Evolutionary conservation across 2,888 invertebrate genomes (phyloP).

Genomic region (Anaspis maculata): DNA sequence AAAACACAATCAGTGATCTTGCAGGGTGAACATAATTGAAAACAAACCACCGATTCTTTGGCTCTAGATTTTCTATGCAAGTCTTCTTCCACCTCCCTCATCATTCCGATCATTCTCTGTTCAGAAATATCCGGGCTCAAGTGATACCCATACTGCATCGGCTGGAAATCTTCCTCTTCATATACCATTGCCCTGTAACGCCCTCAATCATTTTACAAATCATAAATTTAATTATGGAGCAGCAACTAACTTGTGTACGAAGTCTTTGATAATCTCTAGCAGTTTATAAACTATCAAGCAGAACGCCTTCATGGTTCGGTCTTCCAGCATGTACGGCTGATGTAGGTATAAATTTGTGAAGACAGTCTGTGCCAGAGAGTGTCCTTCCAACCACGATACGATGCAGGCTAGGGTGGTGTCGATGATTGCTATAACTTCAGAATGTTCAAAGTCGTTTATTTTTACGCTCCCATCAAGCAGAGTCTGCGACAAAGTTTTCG

Average conservation of each 20-base stretch:
- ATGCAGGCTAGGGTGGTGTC: slow-evolving; percentile 91
- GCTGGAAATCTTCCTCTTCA: slow-evolving; percentile 95
- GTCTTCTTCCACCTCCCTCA: slow-evolving; percentile 89
- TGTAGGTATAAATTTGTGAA: slow-evolving; percentile 95
- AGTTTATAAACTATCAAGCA: slow-evolving; percentile 82
- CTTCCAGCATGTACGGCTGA: slow-evolving; percentile 75
- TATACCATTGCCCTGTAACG: slow-evolving; percentile 68
- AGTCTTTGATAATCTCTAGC: slow-evolving; percentile 81
- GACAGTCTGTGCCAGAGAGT: slow-evolving; percentile 92
- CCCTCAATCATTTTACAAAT: too few species aligned
- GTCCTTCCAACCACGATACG: slow-evolving; percentile 96
- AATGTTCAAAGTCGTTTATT: slow-evolving; percentile 62
- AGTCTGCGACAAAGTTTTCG: slow-evolving; percentile 80
- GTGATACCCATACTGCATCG: slow-evolving; percentile 83
- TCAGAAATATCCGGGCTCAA: slow-evolving; percentile 76
- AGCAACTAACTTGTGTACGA: slow-evolving; percentile 70
- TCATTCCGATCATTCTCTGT: slow-evolving; percentile 68
- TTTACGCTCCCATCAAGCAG: slow-evolving; percentile 72
- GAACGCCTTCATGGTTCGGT: slow-evolving; percentile 77
- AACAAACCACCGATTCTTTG: slow-evolving; percentile 32
- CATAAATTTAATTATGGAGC: slow-evolving; percentile 5
- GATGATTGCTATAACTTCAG: slow-evolving; percentile 85
- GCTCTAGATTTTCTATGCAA: slow-evolving; percentile 60
- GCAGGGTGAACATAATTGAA: background rate
- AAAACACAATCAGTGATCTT: slow-evolving; percentile 11